These are phyloP conservation scores for Carcharodon carcharias DNA, from an alignment of 2,797 vertebrate species.

Conservation along the genomic window DNA sequence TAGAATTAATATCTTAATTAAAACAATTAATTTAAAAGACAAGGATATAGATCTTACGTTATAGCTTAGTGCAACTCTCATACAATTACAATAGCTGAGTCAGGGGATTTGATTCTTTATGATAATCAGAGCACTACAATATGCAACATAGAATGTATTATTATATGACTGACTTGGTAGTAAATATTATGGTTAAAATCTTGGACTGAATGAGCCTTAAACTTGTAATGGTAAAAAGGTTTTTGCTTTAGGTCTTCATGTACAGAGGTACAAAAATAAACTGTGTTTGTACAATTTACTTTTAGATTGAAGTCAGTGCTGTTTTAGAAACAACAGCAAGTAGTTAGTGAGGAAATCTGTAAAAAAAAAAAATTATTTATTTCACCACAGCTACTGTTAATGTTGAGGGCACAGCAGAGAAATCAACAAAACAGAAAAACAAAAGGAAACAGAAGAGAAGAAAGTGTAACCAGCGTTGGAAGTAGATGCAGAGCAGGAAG, in stretches of 20 bases:
- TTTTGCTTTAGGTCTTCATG: background rate
- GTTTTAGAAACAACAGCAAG: background rate
- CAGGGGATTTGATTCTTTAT: background rate
- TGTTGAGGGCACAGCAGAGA: background rate
- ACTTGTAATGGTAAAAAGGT: background rate
- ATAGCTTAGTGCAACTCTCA: background rate
- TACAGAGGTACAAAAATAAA: background rate
- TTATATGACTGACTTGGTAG: background rate
- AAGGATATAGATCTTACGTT: background rate
- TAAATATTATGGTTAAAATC: background rate
- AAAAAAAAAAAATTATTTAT: background rate
- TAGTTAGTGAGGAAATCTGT: background rate
- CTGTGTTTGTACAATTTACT: background rate
- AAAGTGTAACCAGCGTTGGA: background rate
- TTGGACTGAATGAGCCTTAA: background rate
- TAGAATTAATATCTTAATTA: background rate
- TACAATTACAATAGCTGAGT: background rate
- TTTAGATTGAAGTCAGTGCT: background rate
- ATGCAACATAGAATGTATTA: background rate
- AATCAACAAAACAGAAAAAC: background rate
- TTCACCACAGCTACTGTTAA: background rate
- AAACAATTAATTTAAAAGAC: background rate
- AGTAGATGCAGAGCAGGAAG: background rate
- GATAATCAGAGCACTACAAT: background rate
- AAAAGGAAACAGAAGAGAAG: background rate